A percentile compares a stretch with the other conserved stretches of the same genome.
Conservation (phyloP, 2,888 invertebrate genomes). For the Acanthopleura granulata region DNA sequence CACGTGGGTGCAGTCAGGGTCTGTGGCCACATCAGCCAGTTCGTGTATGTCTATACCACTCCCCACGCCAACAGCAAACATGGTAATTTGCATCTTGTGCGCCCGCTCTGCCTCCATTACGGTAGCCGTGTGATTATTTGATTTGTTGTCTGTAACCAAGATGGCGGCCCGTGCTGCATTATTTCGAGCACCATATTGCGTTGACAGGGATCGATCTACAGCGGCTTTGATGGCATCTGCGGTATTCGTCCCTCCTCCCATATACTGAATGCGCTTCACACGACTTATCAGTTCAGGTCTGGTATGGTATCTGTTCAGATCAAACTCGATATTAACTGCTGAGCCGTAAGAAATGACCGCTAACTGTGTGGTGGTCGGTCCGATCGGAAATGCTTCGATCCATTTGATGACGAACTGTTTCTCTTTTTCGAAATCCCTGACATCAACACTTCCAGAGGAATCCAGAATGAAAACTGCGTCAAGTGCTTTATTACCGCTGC, state of each 20-base stretch:
- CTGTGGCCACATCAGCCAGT: slow-evolving; percentile 39
- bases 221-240: slow-evolving; percentile 6
- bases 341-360: background rate
- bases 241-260: slow-evolving; percentile 31
- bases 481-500: slow-evolving; percentile 14
- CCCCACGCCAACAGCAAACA: slow-evolving; percentile 7
- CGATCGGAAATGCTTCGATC: background rate
- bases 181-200: background rate
- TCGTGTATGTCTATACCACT: slow-evolving; percentile 23
- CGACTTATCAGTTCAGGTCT: slow-evolving; percentile 22
- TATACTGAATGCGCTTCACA: slow-evolving; percentile 24
- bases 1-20: slow-evolving; percentile 41
- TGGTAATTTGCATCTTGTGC: background rate
- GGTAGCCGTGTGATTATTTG: background rate
- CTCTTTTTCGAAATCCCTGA: background rate
- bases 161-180: background rate
- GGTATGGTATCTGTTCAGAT: slow-evolving; percentile 24
- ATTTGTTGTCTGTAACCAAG: background rate
- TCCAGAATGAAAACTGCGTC: slow-evolving; percentile 19
- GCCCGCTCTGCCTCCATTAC: background rate
- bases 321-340: slow-evolving; percentile 24
- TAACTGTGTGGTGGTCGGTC: background rate
- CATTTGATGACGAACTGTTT: background rate
- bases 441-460: slow-evolving; percentile 15
- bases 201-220: background rate